Evolutionary conservation across 2,888 invertebrate species (phyloP).

Genomic region (Lycocerus yunnanus): DNA sequence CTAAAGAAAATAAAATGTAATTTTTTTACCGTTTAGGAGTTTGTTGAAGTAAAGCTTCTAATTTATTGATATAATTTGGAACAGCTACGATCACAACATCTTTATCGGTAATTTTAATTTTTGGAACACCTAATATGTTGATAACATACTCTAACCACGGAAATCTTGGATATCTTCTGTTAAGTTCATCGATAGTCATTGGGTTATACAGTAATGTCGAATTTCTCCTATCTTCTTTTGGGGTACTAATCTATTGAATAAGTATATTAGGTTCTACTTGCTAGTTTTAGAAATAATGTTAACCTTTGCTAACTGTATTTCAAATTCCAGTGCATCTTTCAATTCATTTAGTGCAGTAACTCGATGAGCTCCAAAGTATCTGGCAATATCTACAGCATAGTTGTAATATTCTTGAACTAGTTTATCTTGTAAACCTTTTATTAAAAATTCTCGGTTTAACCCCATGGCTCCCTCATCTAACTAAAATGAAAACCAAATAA

Average conservation of each 20-base stretch:
- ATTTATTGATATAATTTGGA: conserved; percentile 74
- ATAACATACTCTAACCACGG: conserved; percentile 87
- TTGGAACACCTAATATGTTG: conserved; percentile 68
- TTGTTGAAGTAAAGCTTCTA: conserved; percentile 63
- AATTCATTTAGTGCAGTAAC: conserved; percentile 71
- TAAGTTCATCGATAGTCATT: conserved; percentile 77
- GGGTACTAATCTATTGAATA: conserved; percentile 72
- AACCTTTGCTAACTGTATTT: conserved; percentile 89
- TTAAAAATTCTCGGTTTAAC: conserved; percentile 80
- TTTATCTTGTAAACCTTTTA: conserved; percentile 80
- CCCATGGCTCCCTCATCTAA: conserved; percentile 86
- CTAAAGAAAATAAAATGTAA: neutral
- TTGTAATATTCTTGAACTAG: conserved; percentile 83
- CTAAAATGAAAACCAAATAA: conserved; percentile 58
- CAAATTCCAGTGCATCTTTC: conserved; percentile 80
- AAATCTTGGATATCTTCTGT: conserved; percentile 73
- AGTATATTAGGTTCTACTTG: neutral
- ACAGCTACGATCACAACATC: conserved; percentile 86
- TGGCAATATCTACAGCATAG: conserved; percentile 87
- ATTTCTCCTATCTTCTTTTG: conserved; percentile 88
- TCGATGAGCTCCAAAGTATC: conserved; percentile 80
- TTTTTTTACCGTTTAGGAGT: conserved; percentile 59
- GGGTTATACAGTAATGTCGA: conserved; percentile 89
- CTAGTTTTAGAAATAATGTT: neutral
- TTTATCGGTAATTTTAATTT: conserved; percentile 63